These are phyloP conservation scores for Cheilosia variabilis DNA, from an alignment of 2,888 invertebrate species.

Conservation along the genomic window DNA sequence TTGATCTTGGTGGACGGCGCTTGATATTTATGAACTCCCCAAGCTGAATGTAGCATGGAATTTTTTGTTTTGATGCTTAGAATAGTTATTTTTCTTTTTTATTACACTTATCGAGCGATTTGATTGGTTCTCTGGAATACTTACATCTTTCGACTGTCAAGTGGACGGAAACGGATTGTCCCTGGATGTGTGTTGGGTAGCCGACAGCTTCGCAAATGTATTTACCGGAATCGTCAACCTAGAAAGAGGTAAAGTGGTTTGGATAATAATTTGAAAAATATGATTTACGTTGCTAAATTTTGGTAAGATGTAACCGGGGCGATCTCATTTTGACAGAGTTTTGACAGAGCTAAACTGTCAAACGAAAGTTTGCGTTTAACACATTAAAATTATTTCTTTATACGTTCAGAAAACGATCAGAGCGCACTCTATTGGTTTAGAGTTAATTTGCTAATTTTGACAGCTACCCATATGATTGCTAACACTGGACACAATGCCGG, in stretches of 20 bases:
- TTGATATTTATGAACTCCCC: constrained; percentile 81
- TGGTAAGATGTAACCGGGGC: not conserved
- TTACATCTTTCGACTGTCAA: constrained; percentile 91
- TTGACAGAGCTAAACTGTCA: too few species aligned
- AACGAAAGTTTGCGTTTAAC: too few species aligned
- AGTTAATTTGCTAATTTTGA: too few species aligned
- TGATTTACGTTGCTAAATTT: not conserved
- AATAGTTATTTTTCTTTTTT: constrained; percentile 34
- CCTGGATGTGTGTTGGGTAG: constrained; percentile 86
- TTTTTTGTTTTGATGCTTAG: constrained; percentile 39
- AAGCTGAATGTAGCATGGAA: constrained; percentile 80
- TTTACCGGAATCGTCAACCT: constrained; percentile 90
- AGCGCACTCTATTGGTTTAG: too few species aligned
- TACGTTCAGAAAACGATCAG: too few species aligned
- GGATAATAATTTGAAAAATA: too few species aligned
- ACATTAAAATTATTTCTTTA: too few species aligned
- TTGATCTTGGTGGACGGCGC: constrained; percentile 84
- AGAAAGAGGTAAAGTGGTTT: constrained; percentile 36
- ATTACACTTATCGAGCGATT: constrained; percentile 17
- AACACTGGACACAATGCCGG: too few species aligned
- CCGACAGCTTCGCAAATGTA: constrained; percentile 93
- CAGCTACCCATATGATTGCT: too few species aligned
- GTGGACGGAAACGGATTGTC: constrained; percentile 88
- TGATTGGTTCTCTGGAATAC: constrained; percentile 80
- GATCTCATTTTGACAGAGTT: too few species aligned